Conservation (phyloP, 2,888 invertebrate genomes). For the Congeria kusceri region DNA sequence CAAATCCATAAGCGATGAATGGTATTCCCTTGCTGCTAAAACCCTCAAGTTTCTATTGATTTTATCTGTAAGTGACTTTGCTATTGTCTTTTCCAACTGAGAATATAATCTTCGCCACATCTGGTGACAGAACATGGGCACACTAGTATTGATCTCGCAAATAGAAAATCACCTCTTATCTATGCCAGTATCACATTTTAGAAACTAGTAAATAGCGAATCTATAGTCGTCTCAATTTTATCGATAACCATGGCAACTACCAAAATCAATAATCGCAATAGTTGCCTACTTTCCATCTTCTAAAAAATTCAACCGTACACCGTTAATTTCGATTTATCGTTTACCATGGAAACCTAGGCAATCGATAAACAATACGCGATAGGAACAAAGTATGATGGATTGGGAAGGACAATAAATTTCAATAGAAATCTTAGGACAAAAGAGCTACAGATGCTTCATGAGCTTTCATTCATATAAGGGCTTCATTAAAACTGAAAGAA, state of each 20-base stretch:
- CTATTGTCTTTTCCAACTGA: constrained; percentile 30
- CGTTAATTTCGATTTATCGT: constrained; percentile 7
- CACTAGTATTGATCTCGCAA: constrained; percentile 36
- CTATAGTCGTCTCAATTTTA: constrained; percentile 8
- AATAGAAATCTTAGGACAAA: too few species aligned
- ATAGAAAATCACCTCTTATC: constrained; percentile 42
- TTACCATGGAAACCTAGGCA: constrained; percentile 4
- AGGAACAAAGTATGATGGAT: too few species aligned
- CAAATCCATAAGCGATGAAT: constrained; percentile 60
- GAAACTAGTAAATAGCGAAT: constrained; percentile 5
- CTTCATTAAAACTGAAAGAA: too few species aligned
- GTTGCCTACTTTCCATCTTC: constrained; percentile 8
- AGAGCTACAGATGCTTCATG: too few species aligned
- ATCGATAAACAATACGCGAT: background rate
- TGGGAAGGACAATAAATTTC: too few species aligned
- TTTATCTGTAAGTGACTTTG: constrained; percentile 26
- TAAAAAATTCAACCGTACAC: constrained; percentile 7
- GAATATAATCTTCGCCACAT: constrained; percentile 38
- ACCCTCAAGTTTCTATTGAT: constrained; percentile 51
- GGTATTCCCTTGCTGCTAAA: constrained; percentile 27
- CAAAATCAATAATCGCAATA: constrained; percentile 8
- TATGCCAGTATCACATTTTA: background rate
- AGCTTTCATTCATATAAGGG: too few species aligned
- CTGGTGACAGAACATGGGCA: constrained; percentile 37
- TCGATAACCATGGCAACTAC: constrained; percentile 7